Evolutionary conservation across 2,113 vertebrate genomes (phyloP).

Genomic region (Tychaedon coryphoeus): DNA sequence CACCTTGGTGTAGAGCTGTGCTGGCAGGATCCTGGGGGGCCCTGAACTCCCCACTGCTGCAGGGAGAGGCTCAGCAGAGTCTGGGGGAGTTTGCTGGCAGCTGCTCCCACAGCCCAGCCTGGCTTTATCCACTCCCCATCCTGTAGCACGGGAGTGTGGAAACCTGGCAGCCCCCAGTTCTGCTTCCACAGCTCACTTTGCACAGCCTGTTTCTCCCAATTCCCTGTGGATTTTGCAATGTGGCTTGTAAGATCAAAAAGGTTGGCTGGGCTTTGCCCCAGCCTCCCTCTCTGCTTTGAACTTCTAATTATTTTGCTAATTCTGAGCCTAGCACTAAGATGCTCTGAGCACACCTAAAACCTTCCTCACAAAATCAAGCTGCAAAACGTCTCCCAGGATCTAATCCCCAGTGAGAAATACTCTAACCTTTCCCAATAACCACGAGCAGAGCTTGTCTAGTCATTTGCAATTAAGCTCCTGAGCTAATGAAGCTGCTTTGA

Average conservation of each 20-base stretch:
- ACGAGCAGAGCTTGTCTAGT: constrained; percentile 31
- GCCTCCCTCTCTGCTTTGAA: constrained; percentile 12
- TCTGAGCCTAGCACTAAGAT: background rate
- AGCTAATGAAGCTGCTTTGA: constrained; percentile 43
- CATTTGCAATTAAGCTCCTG: constrained; percentile 59
- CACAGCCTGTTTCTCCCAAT: background rate
- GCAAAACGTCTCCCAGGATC: constrained; percentile 16
- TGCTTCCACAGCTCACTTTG: background rate
- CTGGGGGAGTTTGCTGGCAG: background rate
- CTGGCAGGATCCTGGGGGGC: background rate
- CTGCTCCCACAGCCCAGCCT: background rate
- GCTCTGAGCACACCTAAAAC: constrained; percentile 52
- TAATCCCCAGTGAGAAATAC: constrained; percentile 15
- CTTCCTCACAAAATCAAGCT: constrained; percentile 26
- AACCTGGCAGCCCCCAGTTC: background rate
- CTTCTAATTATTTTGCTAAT: constrained; percentile 59
- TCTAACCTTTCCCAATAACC: constrained; percentile 40
- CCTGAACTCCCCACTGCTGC: accelerated
- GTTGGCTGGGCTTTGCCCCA: background rate
- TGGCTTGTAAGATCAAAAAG: constrained; percentile 33
- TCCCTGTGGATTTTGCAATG: background rate
- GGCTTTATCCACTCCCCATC: background rate
- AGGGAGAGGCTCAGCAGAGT: background rate
- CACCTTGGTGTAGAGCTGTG: accelerated
- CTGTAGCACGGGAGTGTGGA: accelerated